Evolutionary conservation across 2,888 invertebrate genomes (phyloP).

Genomic region (Zelleria hepariella): DNA sequence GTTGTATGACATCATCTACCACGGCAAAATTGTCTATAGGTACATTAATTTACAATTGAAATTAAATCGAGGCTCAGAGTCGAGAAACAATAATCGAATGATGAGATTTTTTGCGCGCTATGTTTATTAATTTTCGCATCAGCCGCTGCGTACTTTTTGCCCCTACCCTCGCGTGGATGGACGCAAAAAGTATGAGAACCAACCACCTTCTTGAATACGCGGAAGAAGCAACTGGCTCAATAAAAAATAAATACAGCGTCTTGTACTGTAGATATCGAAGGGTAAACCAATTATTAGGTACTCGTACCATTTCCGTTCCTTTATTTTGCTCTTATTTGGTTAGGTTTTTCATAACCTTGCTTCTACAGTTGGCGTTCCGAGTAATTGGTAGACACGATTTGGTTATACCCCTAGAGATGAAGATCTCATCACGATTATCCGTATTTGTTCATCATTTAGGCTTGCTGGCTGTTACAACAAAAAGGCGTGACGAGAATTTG

Average conservation of each 20-base stretch:
- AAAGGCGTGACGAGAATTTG: neutral
- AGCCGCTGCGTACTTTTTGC: neutral
- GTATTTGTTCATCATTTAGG: neutral
- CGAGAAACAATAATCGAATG: neutral
- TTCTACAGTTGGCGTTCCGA: too few species aligned
- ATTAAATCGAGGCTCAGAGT: neutral
- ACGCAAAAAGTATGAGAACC: neutral
- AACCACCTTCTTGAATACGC: neutral
- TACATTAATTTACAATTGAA: neutral
- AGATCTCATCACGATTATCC: neutral
- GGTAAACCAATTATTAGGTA: conserved; percentile 14
- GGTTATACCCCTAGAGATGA: neutral
- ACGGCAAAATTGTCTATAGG: too few species aligned
- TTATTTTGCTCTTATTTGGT: neutral
- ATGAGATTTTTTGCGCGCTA: neutral
- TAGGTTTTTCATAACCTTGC: neutral
- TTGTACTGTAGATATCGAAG: conserved; percentile 12
- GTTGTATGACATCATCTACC: neutral
- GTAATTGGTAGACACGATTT: neutral
- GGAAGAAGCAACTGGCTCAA: conserved; percentile 1
- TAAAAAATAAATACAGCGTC: conserved; percentile 20
- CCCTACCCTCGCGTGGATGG: neutral
- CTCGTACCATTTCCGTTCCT: neutral
- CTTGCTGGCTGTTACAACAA: neutral
- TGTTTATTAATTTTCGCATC: neutral